Conservation (phyloP, 2,113 vertebrate genomes). For the Lasiurus cinereus region DNA sequence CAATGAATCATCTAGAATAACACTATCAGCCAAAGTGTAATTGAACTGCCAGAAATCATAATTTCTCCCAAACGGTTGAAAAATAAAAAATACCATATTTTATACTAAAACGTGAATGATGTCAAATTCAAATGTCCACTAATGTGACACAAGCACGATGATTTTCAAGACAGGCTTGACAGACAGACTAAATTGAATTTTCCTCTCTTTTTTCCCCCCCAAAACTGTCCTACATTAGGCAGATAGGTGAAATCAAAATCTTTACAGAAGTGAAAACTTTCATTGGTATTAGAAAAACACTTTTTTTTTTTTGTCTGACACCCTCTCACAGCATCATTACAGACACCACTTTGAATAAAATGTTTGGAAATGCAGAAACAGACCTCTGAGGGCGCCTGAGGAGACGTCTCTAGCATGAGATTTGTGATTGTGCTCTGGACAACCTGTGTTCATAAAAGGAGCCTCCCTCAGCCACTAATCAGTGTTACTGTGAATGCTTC, state of each 20-base stretch:
- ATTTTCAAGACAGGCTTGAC: neutral
- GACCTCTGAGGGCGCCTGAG: neutral
- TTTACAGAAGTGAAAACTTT: neutral
- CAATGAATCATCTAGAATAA: neutral
- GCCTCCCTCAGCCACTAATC: neutral
- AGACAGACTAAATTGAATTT: neutral
- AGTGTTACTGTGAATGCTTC: neutral
- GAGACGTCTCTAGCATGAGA: neutral
- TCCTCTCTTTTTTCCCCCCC: neutral
- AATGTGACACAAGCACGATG: neutral
- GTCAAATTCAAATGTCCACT: neutral
- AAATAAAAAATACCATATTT: neutral
- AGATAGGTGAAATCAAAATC: neutral
- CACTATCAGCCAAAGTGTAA: neutral
- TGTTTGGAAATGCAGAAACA: neutral
- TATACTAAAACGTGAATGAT: neutral
- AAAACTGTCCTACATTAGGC: neutral
- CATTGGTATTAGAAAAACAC: neutral
- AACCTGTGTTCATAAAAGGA: neutral
- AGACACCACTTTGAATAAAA: neutral
- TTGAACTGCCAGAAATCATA: neutral
- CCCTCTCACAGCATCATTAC: neutral
- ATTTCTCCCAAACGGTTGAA: neutral
- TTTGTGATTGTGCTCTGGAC: neutral
- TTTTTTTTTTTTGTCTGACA: neutral